Evolutionary conservation across 2,797 vertebrate genomes (phyloP).

Genomic region (Rhabdomys pumilio): DNA sequence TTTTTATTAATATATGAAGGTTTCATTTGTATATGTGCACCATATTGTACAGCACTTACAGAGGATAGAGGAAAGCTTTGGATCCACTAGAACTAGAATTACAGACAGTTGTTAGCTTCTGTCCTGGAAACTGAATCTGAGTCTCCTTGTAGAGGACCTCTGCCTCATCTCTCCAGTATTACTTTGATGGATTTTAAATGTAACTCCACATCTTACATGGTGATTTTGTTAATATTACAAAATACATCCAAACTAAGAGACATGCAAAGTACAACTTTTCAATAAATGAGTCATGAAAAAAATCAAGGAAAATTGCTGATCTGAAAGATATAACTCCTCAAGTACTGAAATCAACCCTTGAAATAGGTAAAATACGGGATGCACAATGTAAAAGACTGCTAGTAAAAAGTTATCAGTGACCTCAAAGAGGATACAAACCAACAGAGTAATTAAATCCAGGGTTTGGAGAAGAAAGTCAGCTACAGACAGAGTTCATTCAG

Average conservation of each 20-base stretch:
- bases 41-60: neutral
- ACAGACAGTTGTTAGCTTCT: neutral
- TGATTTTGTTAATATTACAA: neutral
- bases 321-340: neutral
- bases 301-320: neutral
- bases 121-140: neutral
- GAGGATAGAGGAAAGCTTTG: neutral
- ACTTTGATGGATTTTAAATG: neutral
- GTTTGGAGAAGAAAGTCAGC: neutral
- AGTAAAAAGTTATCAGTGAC: neutral
- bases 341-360: neutral
- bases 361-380: neutral
- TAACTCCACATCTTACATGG: neutral
- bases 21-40: neutral
- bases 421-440: neutral
- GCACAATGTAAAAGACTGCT: neutral
- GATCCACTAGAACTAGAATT: neutral
- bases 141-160: neutral
- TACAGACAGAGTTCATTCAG: neutral
- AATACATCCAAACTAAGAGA: neutral
- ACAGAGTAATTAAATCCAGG: neutral
- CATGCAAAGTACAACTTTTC: neutral
- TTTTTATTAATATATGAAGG: neutral
- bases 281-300: neutral
- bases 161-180: neutral